Percentiles rank a stretch among this genome's conserved stretches.
phyloP scores from a whole-genome alignment of 2,797 vertebrate species.

The Myotis myotis region DNA sequence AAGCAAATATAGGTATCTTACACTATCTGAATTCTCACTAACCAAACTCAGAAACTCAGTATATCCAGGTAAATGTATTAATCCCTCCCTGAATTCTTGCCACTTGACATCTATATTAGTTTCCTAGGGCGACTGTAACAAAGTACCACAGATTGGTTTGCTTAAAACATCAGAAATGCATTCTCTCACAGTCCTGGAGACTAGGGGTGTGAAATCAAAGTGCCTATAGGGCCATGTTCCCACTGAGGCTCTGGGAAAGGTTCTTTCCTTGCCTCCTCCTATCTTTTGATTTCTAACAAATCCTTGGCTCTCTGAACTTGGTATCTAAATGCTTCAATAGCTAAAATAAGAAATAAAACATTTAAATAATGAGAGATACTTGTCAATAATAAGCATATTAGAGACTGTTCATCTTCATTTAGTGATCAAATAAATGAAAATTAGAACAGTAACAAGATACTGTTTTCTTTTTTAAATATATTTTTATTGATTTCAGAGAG shows the following conservation, averaged over 20 bases:
- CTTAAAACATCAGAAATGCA: neutral
- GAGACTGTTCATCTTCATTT: neutral
- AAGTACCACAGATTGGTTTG: neutral
- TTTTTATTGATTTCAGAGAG: too few relatives aligned
- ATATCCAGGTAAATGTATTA: neutral
- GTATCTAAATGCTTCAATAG: neutral
- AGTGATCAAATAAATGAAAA: neutral
- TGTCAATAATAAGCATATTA: slow-evolving; percentile 8
- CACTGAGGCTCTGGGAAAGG: neutral
- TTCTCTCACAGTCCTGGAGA: neutral
- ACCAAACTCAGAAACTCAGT: neutral
- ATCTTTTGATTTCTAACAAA: neutral
- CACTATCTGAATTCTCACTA: neutral
- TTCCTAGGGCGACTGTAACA: neutral
- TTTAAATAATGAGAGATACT: slow-evolving; percentile 9
- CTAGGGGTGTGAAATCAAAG: neutral
- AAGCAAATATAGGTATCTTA: neutral
- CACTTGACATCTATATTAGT: neutral
- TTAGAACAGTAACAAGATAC: neutral
- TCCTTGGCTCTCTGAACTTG: neutral
- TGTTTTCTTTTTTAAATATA: neutral
- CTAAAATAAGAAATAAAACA: slow-evolving; percentile 30
- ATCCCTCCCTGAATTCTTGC: neutral
- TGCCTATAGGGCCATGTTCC: neutral
- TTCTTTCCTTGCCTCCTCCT: neutral